phyloP scores from a whole-genome alignment of 2,888 invertebrate genomes.

The Sinodicranocentrus sp. region DNA sequence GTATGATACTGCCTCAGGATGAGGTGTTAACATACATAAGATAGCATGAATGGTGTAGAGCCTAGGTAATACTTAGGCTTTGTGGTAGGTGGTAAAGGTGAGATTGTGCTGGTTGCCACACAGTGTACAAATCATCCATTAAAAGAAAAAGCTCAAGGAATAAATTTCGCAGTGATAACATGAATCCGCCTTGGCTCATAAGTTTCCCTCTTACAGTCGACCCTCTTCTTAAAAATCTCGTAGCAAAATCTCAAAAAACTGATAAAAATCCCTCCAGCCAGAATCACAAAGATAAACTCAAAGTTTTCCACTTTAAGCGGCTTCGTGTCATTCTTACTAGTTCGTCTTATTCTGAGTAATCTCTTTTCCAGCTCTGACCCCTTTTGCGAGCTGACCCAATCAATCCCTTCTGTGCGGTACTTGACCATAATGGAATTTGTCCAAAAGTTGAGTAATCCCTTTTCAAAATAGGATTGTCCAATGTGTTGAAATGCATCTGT shows the following conservation, averaged over 20 bases:
- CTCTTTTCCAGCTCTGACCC: too few species aligned
- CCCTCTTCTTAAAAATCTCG: background rate
- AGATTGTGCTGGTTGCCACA: too few species aligned
- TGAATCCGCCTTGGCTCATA: too few species aligned
- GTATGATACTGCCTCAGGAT: too few species aligned
- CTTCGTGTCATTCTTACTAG: conserved; percentile 9
- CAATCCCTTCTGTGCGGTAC: conserved; percentile 12
- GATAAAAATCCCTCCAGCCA: background rate
- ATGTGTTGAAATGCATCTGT: conserved; percentile 55
- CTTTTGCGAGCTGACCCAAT: conserved; percentile 11
- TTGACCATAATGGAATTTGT: background rate
- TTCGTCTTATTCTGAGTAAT: background rate
- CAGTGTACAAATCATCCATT: too few species aligned
- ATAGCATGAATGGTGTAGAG: too few species aligned
- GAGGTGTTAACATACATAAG: too few species aligned
- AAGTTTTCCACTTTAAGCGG: conserved; percentile 54
- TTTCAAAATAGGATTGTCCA: conserved; percentile 51
- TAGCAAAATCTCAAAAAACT: conserved; percentile 21
- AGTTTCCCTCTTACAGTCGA: too few species aligned
- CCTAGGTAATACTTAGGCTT: too few species aligned
- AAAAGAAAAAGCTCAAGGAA: background rate
- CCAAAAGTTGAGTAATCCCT: conserved; percentile 61
- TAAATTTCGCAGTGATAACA: background rate
- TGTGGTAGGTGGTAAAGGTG: too few species aligned
- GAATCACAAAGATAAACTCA: conserved; percentile 43